Base-by-base conservation (phyloP, 2,888 invertebrate species). In the Apodemia duryi region DNA sequence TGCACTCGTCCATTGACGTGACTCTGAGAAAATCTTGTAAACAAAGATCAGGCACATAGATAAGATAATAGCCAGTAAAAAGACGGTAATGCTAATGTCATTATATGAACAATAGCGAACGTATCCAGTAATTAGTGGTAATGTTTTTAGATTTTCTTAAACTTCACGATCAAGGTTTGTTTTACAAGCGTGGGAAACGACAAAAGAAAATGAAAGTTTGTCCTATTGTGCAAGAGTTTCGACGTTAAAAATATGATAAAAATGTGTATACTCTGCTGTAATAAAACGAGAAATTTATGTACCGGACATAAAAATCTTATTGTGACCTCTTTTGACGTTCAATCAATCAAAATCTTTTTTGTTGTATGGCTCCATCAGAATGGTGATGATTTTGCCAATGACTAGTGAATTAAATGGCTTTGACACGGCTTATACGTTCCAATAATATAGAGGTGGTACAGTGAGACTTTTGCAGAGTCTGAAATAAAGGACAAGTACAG, bases 111-210 rank as follows among this genome's bases (percentile, higher is more conserved):
- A 57, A 57, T 57, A 32, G 29, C 13, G 46, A 29, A 11, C 54
- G 54, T 21, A 57, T 29, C 7, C 28, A 54, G 52, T 10, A 21
- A 54, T 28, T 54, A 54, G 29, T 54, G 28, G 29, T 54, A 11
- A 11, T 43, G 43, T 43, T 43, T 43, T 43, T 43, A 43, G 11
- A 11, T 54, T 54, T 54, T 54, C 54, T 54, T 54, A 29, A 54
- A 54, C 54, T 29, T 54, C 28, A 54, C 29, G 54, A 54, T 54
- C 54, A 54, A 54, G 54, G 54, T 28, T 29, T 43, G 10, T 54
- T 54, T 29, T 54, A 54, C 54, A 54, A 54, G 10, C 28, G 54
- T 54, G 54, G 54, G 54, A 54, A 54, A 54, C 28, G n/a, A 29
- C 7, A 29, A 54, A 28, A 28, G 28, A 54, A 54, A 54, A 54